Evolutionary conservation across 2,888 invertebrate species (phyloP), one percentile per base, ranked within the genome.

Genomic region (Trichopria drosophilae): DNA sequence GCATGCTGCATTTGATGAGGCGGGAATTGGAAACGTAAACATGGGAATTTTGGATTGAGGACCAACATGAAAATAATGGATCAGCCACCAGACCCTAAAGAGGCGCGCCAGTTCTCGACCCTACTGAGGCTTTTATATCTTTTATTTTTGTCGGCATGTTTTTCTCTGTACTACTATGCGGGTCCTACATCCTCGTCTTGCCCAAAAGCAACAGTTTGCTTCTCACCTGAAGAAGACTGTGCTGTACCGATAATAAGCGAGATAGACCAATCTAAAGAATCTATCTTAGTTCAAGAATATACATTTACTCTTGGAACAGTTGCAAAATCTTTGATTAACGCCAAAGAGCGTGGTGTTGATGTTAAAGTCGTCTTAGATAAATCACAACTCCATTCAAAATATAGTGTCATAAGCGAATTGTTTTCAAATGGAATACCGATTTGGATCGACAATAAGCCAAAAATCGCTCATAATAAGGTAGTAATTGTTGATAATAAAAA

Each of bases 401-500:
- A 36, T 36, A 36, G 36, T 36, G 36, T 36, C 22, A 36, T 36
- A 24, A 36, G 37, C 37, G 45, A 45, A 29, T 36, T 45, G 37
- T 36, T 36, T 28, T 28, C 28, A 36, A 29, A 16, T 28, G 36
- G 36, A 36, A 23, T 45, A 28, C 19, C 26, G 22, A 13, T 46
- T 39, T 46, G 39, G 37, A 46, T 46, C 31, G 46, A 46, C 39
- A 23, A 31, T 31, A 39, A 39, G 31, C 46, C 46, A 46, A 31
- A 29, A 19, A 46, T 46, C 24, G 46, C 46, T 46, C 46, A 46
- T 39, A 46, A 46, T 46, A 46, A 46, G 29, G 24, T 46, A 29
- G 39, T 46, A 32, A 46, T 46, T 46, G 31, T 46, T 46, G 46
- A 46, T 12, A 39, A 46, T 31, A 29, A 46, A 39, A 46, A 46